phyloP scores from a whole-genome alignment of 2,797 vertebrate genomes.

The Myoxocephalus aenaeus region DNA sequence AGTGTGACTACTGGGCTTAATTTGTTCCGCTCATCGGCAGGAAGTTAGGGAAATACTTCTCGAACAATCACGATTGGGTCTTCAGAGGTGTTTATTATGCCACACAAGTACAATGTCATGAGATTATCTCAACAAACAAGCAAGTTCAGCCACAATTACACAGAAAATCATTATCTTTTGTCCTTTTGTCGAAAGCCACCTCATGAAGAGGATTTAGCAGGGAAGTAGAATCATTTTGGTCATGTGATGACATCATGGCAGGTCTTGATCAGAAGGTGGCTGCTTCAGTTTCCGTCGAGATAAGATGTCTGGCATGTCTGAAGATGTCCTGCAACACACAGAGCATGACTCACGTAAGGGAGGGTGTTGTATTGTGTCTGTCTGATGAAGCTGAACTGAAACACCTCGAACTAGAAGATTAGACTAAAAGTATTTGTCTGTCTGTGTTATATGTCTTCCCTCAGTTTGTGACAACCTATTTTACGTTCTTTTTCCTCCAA shows the following conservation, averaged over 20 bases:
- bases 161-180: neutral
- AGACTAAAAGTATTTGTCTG: neutral
- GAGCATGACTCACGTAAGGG: constrained; percentile 15
- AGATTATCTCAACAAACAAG: constrained; percentile 4
- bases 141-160: neutral
- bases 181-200: neutral
- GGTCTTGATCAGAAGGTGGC: constrained; percentile 71
- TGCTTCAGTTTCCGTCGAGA: constrained; percentile 77
- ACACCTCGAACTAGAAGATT: neutral
- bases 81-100: constrained; percentile 48
- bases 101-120: neutral
- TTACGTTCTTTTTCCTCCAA: no score
- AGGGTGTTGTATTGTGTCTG: neutral
- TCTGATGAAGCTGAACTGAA: neutral
- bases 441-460: neutral
- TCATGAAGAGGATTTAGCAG: neutral
- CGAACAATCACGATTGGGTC: constrained; percentile 8
- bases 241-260: constrained; percentile 60
- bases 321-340: constrained; percentile 80
- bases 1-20: constrained; percentile 30
- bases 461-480: no score
- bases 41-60: constrained; percentile 30
- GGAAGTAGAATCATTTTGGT: neutral
- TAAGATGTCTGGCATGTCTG: constrained; percentile 84
- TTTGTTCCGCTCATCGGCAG: constrained; percentile 36